Evolutionary conservation across 2,113 vertebrate genomes (phyloP).

Genomic region (Odocoileus virginianus): DNA sequence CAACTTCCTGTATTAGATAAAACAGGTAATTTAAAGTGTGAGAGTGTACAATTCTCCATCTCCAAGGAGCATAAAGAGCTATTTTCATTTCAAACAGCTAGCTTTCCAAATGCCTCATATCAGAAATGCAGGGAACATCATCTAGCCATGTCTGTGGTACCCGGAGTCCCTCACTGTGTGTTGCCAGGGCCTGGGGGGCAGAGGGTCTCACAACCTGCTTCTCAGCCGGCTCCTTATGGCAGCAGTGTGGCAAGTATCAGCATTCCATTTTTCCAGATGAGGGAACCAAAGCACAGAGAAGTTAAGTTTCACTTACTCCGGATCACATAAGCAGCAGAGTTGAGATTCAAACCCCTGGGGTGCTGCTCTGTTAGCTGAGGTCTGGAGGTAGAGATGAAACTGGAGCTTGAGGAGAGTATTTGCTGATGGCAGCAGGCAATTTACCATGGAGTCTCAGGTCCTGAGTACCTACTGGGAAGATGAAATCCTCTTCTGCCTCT

Average conservation of each 20-base stretch:
- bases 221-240: not conserved
- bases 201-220: not conserved
- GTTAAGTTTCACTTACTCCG: not conserved
- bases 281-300: not conserved
- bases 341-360: not conserved
- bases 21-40: not conserved
- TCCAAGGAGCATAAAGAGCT: not conserved
- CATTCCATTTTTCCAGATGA: not conserved
- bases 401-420: not conserved
- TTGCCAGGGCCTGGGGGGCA: not conserved
- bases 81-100: not conserved
- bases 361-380: not conserved
- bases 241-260: not conserved
- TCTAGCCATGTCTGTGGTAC: not conserved
- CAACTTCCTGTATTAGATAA: not conserved
- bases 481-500: not conserved
- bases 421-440: not conserved
- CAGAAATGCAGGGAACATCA: not conserved
- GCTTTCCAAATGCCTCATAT: not conserved
- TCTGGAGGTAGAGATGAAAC: not conserved
- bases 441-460: not conserved
- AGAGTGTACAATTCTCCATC: not conserved
- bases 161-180: rapidly evolving
- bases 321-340: not conserved
- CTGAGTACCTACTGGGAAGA: not conserved